Percentiles rank a stretch among this genome's conserved stretches.
Evolutionary conservation across 1,140 invertebrate genomes (phyloP).

Genomic region (Ceratina calcarata): DNA sequence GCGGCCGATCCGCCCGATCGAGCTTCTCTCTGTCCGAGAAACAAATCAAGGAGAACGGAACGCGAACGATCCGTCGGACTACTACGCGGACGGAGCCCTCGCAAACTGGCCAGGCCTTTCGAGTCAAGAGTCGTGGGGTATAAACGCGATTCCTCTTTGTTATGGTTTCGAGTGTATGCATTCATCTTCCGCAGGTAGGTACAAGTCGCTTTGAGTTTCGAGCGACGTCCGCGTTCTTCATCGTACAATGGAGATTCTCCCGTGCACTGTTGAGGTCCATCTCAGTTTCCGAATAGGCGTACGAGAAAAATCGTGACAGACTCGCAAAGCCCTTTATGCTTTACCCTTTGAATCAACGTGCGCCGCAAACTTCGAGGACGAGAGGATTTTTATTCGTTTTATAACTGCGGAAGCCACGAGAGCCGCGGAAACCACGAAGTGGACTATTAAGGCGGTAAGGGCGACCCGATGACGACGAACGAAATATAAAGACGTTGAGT

Average conservation of each 20-base stretch:
- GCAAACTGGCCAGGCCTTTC: slow-evolving; percentile 6
- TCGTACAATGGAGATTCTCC: slow-evolving; percentile 10
- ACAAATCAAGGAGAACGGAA: slow-evolving; percentile 12
- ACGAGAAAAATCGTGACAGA: slow-evolving; percentile 33
- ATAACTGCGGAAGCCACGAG: too few species aligned
- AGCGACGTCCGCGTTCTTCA: neutral
- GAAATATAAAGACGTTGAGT: neutral
- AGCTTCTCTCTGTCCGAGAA: neutral
- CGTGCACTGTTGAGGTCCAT: slow-evolving; percentile 26
- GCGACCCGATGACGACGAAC: too few species aligned
- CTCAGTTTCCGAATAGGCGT: neutral
- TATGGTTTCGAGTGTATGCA: neutral
- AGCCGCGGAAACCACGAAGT: neutral
- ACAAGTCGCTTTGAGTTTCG: neutral
- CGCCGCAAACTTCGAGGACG: neutral
- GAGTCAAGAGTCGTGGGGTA: neutral
- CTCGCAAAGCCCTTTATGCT: slow-evolving; percentile 44
- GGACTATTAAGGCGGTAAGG: too few species aligned
- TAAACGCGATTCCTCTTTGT: slow-evolving; percentile 1
- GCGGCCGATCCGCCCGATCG: neutral
- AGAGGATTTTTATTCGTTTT: too few species aligned
- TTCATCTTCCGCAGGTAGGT: neutral
- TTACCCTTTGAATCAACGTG: slow-evolving; percentile 51
- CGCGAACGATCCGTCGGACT: neutral
- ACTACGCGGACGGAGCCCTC: neutral